These are phyloP conservation scores for Chloebia gouldiae DNA, from an alignment of 2,113 vertebrate genomes.

Conservation along the genomic window DNA sequence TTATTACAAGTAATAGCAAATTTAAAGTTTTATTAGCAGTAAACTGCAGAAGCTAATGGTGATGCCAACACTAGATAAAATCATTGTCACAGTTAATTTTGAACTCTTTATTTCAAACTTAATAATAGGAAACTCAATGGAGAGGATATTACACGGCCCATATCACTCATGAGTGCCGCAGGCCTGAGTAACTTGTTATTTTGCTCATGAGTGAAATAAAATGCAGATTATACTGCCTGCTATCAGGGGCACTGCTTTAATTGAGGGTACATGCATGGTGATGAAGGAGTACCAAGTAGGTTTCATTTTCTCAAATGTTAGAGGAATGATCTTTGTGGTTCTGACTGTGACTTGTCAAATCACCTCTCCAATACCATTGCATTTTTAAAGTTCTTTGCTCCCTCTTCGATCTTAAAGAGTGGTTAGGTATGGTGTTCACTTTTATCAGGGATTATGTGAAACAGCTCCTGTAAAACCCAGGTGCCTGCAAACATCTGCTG, in stretches of 20 bases:
- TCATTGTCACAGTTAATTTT: conserved; percentile 87
- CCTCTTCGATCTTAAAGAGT: background rate
- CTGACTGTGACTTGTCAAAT: conserved; percentile 14
- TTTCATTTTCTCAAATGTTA: conserved; percentile 61
- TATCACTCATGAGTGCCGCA: conserved; percentile 85
- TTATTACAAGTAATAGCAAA: conserved; percentile 84
- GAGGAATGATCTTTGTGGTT: conserved; percentile 46
- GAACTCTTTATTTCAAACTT: conserved; percentile 87
- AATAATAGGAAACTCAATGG: conserved; percentile 86
- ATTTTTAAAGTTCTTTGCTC: conserved; percentile 8
- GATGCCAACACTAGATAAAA: conserved; percentile 80
- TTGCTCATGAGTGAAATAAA: conserved; percentile 86
- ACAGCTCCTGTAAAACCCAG: background rate
- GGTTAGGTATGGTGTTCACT: background rate
- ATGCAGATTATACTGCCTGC: conserved; percentile 80
- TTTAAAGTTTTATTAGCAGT: conserved; percentile 87
- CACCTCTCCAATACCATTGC: background rate
- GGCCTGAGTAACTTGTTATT: conserved; percentile 87
- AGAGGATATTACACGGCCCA: conserved; percentile 87
- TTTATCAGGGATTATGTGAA: background rate
- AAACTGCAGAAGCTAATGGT: conserved; percentile 83
- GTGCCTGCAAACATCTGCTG: background rate
- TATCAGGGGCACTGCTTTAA: conserved; percentile 80
- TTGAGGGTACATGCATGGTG: conserved; percentile 69
- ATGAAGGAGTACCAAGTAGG: conserved; percentile 44